These are phyloP conservation scores for Oegoconia quadripuncta DNA, from an alignment of 2,888 invertebrate species.

Conservation along the genomic window DNA sequence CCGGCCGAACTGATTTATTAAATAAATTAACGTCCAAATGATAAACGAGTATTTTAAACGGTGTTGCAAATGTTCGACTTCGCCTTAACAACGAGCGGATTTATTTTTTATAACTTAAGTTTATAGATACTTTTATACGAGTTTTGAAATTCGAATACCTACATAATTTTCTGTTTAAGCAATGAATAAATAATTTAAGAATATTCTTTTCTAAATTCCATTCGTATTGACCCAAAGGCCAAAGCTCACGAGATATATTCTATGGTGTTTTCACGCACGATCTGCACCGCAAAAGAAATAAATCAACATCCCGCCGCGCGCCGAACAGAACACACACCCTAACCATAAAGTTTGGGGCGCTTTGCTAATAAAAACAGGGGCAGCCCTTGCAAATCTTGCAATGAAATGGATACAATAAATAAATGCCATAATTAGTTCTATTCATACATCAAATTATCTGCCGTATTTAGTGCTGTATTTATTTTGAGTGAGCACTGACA, in stretches of 20 bases:
- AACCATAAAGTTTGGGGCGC: slow-evolving; percentile 47
- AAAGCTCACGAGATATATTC: not conserved
- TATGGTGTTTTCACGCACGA: slow-evolving; percentile 25
- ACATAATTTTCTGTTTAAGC: slow-evolving; percentile 42
- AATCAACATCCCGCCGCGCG: too few relatives aligned
- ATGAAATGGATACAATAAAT: slow-evolving; percentile 73
- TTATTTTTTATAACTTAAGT: slow-evolving; percentile 36
- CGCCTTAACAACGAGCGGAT: slow-evolving; percentile 23
- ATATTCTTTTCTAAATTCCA: too few relatives aligned
- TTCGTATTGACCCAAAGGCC: too few relatives aligned
- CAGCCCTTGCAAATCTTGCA: slow-evolving; percentile 39
- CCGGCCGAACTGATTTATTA: slow-evolving; percentile 66
- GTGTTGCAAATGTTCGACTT: slow-evolving; percentile 35
- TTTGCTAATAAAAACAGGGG: slow-evolving; percentile 60
- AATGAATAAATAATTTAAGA: too few relatives aligned
- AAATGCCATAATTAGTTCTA: slow-evolving; percentile 69
- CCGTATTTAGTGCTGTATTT: slow-evolving; percentile 41
- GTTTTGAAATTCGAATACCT: slow-evolving; percentile 31
- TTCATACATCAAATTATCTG: slow-evolving; percentile 70
- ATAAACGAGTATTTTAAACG: slow-evolving; percentile 57
- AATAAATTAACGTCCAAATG: slow-evolving; percentile 64
- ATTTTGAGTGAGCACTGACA: slow-evolving; percentile 41
- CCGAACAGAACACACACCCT: slow-evolving; percentile 39
- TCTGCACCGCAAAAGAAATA: slow-evolving; percentile 30
- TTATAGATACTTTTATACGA: slow-evolving; percentile 32